These are phyloP conservation scores for Prostheceraeus crozeri DNA, from an alignment of 2,888 invertebrate species.

Conservation along the genomic window DNA sequence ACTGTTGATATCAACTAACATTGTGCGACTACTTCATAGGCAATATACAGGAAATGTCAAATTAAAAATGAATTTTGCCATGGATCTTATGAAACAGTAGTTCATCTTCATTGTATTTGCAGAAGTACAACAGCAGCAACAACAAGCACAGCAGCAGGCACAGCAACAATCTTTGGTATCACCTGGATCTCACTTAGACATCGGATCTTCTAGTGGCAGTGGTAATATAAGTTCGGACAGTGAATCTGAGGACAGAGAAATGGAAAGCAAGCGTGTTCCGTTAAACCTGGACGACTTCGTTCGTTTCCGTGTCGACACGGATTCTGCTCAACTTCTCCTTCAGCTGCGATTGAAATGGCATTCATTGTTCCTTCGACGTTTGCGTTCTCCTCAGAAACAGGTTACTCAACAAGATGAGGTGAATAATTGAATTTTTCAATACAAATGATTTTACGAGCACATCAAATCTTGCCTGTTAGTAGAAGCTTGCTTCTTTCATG, in stretches of 20 bases:
- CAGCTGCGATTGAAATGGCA: constrained; percentile 69
- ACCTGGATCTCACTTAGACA: not conserved
- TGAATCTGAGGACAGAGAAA: constrained; percentile 18
- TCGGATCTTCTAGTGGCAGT: not conserved
- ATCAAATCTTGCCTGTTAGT: too few species aligned
- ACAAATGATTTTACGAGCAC: too few species aligned
- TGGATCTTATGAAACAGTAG: too few species aligned
- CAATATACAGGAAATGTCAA: too few species aligned
- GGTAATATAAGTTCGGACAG: constrained; percentile 10
- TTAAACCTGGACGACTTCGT: constrained; percentile 19
- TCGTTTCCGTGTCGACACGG: constrained; percentile 29
- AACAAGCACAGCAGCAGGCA: not conserved
- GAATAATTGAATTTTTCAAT: constrained; percentile 1
- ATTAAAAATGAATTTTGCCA: too few species aligned
- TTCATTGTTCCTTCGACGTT: constrained; percentile 63
- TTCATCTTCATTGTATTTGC: not conserved
- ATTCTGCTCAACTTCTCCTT: constrained; percentile 62
- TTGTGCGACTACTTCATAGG: too few species aligned
- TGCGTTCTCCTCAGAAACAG: constrained; percentile 58
- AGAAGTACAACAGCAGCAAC: not conserved
- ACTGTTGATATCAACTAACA: too few species aligned
- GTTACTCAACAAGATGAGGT: constrained; percentile 63
- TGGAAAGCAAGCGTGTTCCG: not conserved
- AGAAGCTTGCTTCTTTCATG: too few species aligned
- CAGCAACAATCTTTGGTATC: not conserved